These are phyloP conservation scores for Taenioides sp. DNA, from an alignment of 2,797 vertebrate species.

Conservation along the genomic window DNA sequence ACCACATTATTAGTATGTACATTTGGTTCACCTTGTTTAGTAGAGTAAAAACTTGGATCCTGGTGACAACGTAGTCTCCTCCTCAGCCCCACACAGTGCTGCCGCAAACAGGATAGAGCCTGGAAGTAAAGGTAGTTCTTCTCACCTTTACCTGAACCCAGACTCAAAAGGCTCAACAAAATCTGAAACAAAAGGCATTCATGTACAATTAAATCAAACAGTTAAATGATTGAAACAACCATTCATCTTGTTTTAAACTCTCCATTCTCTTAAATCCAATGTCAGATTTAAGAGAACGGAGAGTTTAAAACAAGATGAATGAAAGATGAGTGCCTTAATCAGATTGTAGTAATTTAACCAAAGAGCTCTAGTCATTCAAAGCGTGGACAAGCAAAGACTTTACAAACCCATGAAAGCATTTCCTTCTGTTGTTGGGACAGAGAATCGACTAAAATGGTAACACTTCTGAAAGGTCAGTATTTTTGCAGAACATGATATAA, in stretches of 20 bases:
- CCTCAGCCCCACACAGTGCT: conserved; percentile 84
- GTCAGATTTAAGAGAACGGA: conserved; percentile 12
- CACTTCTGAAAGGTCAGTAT: too few relatives aligned
- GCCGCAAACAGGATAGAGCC: conserved; percentile 85
- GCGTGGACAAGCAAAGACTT: conserved; percentile 28
- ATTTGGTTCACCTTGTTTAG: conserved; percentile 81
- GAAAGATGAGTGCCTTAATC: conserved; percentile 46
- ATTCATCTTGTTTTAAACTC: conserved; percentile 26
- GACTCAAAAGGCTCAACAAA: conserved; percentile 84
- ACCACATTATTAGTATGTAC: neutral
- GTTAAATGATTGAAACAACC: conserved; percentile 63
- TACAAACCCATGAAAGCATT: conserved; percentile 34
- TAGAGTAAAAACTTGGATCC: conserved; percentile 89
- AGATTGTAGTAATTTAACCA: conserved; percentile 57
- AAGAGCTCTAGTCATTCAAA: conserved; percentile 53
- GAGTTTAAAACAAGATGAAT: too few relatives aligned
- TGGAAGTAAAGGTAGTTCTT: conserved; percentile 81
- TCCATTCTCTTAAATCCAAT: conserved; percentile 46
- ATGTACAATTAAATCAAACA: conserved; percentile 31
- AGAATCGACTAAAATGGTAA: too few relatives aligned
- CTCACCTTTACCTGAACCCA: conserved; percentile 82
- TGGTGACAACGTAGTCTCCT: conserved; percentile 89
- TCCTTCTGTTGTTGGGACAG: neutral
- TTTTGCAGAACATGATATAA: too few relatives aligned
- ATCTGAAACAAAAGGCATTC: conserved; percentile 71